Conservation (phyloP, 2,888 invertebrate genomes). For the Odontocolon sp. region DNA sequence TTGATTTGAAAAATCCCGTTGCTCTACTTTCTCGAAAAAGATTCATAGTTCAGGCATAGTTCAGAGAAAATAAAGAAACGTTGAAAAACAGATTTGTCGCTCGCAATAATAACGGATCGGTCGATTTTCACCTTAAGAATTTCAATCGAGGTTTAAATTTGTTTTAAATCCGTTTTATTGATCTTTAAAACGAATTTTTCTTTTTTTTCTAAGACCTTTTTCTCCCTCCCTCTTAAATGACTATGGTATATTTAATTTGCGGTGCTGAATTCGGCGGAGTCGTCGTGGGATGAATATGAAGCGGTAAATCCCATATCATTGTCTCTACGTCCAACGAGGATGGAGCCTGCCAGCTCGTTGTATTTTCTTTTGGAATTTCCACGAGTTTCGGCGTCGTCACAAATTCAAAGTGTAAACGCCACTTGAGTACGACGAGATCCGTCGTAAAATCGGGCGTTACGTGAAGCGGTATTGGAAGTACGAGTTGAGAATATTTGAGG, state of each 20-base stretch:
- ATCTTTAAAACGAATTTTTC: no score
- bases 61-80: no score
- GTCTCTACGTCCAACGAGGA: conserved; percentile 95
- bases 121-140: no score
- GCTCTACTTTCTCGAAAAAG: no score
- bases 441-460: conserved; percentile 98
- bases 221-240: conserved; percentile 73
- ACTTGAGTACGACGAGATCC: conserved; percentile 93
- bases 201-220: background rate
- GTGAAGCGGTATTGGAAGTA: conserved; percentile 96
- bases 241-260: conserved; percentile 75
- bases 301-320: conserved; percentile 99
- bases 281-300: conserved; percentile 95
- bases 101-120: no score
- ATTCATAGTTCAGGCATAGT: no score
- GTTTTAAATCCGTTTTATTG: no score
- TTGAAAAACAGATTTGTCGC: no score
- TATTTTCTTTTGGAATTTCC: conserved; percentile 84
- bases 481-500: conserved; percentile 92
- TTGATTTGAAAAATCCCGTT: no score
- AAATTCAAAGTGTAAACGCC: conserved; percentile 99
- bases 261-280: conserved; percentile 77
- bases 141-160: no score
- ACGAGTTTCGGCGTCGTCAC: conserved; percentile 90
- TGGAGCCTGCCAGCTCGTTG: conserved; percentile 91